Conservation (phyloP, 2,888 invertebrate genomes). For the Dasysyrphus albostriatus region DNA sequence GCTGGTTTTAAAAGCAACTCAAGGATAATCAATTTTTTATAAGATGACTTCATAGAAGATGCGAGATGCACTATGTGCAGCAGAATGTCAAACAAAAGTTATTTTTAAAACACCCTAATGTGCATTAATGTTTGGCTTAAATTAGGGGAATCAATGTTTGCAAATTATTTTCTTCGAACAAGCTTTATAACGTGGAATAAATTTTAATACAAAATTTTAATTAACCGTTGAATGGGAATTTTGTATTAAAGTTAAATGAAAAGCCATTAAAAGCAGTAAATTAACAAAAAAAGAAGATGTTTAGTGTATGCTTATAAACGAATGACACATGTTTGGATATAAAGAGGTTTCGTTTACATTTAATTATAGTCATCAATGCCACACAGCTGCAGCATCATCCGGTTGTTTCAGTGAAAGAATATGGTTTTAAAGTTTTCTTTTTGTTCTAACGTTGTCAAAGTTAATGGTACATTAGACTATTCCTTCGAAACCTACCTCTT, state of each 20-base stretch:
- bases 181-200: neutral
- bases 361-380: neutral
- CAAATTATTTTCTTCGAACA: neutral
- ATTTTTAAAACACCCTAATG: too few relatives aligned
- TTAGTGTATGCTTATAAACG: neutral
- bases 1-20: neutral
- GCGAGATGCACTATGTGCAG: neutral
- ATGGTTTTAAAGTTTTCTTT: neutral
- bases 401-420: neutral
- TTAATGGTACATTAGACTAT: neutral
- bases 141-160: too few relatives aligned
- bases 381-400: constrained; percentile 1
- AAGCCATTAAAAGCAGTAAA: neutral
- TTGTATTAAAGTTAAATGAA: neutral
- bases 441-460: neutral
- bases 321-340: constrained; percentile 3
- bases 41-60: neutral
- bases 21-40: neutral
- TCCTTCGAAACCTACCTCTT: neutral
- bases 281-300: neutral
- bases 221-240: neutral
- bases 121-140: neutral
- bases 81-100: too few relatives aligned
- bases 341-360: neutral
- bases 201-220: neutral